Percentiles rank a stretch among this genome's conserved stretches.
phyloP scores from a whole-genome alignment of 2,797 vertebrate genomes.

The Tokudaia muenninki region DNA sequence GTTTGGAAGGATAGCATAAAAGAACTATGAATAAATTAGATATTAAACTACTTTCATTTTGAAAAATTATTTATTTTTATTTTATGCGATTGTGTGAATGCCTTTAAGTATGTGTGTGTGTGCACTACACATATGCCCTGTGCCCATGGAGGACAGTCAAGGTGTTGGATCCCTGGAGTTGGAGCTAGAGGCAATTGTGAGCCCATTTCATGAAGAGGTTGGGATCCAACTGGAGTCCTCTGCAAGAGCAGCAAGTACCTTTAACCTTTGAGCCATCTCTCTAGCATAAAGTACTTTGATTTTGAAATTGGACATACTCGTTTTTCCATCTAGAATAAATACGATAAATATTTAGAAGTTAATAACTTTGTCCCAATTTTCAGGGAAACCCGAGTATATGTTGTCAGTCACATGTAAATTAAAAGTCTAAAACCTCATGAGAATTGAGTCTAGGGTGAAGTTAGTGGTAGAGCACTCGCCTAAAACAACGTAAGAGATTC shows the following conservation, averaged over 20 bases:
- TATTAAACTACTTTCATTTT: background rate
- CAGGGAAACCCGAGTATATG: background rate
- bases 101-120: background rate
- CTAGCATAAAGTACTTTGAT: background rate
- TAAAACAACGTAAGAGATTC: background rate
- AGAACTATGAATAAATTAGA: background rate
- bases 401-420: background rate
- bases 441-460: no score
- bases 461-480: background rate
- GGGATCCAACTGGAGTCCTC: background rate
- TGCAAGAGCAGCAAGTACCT: background rate
- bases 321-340: background rate
- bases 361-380: background rate
- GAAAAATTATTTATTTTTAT: background rate
- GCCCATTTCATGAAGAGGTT: background rate
- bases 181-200: background rate
- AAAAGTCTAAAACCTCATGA: background rate
- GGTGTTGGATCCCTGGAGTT: background rate
- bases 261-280: background rate
- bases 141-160: background rate
- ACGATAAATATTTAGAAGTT: background rate
- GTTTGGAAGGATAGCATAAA: background rate
- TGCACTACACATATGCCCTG: no score
- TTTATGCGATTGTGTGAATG: background rate
- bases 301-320: background rate